Evolutionary conservation across 2,113 vertebrate genomes (phyloP).

Genomic region (Lampris incognitus): DNA sequence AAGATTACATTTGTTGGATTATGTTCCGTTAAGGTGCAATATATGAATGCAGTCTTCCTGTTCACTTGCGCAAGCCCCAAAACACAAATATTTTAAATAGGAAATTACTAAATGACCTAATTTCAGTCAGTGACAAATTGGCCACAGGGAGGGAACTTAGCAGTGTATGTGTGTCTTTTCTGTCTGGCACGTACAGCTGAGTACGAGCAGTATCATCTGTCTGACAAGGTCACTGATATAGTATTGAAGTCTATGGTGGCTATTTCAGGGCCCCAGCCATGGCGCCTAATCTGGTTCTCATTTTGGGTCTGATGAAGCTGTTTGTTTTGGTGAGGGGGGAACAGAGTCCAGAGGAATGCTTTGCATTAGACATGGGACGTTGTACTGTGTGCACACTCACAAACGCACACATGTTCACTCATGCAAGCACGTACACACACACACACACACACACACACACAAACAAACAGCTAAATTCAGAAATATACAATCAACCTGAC

Average conservation of each 20-base stretch:
- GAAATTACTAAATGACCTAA: neutral
- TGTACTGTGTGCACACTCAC: neutral
- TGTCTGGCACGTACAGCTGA: constrained; percentile 47
- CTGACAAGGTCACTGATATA: constrained; percentile 69
- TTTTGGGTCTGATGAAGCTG: constrained; percentile 71
- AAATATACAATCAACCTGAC: constrained; percentile 46
- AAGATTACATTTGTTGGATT: too few species aligned
- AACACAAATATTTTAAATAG: neutral
- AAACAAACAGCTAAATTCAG: constrained; percentile 13
- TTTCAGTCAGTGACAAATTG: constrained; percentile 23
- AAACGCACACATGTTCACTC: neutral
- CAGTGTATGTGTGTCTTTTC: constrained; percentile 30
- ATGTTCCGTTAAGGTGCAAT: too few species aligned
- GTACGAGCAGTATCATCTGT: constrained; percentile 68
- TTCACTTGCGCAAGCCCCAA: constrained; percentile 8
- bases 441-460: constrained; percentile 6
- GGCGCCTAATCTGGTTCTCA: constrained; percentile 72
- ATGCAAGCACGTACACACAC: constrained; percentile 5
- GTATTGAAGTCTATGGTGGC: constrained; percentile 60
- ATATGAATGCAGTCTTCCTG: neutral
- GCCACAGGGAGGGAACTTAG: constrained; percentile 44
- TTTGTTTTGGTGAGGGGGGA: constrained; percentile 75
- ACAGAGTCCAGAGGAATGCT: constrained; percentile 70
- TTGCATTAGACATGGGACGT: constrained; percentile 61
- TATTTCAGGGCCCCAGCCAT: constrained; percentile 54